Percentiles rank a stretch among this genome's conserved stretches.
Conservation (phyloP, 2,113 vertebrate species). For the Myotis yumanensis region DNA sequence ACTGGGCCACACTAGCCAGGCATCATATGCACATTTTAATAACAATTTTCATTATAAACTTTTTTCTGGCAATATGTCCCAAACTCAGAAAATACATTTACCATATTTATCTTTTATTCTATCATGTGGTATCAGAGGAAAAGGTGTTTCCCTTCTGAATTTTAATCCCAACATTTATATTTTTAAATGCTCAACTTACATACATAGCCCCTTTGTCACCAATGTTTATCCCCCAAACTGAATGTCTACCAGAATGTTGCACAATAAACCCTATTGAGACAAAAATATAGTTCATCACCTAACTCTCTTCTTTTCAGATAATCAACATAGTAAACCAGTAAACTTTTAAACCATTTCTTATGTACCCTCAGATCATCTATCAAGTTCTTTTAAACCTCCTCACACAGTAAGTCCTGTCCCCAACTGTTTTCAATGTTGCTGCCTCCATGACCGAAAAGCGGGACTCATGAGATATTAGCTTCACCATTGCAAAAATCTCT, state of each 20-base stretch:
- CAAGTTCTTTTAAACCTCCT: neutral
- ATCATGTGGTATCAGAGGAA: neutral
- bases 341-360: neutral
- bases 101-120: neutral
- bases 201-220: neutral
- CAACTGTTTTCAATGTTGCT: neutral
- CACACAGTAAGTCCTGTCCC: neutral
- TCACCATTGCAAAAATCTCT: neutral
- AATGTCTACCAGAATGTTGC: neutral
- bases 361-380: neutral
- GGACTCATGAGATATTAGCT: neutral
- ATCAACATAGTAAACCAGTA: neutral
- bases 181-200: neutral
- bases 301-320: neutral
- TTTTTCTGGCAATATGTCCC: neutral
- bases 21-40: neutral
- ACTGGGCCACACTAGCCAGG: too few relatives aligned
- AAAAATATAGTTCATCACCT: neutral
- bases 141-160: neutral
- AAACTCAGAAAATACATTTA: neutral
- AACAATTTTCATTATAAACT: neutral
- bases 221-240: neutral
- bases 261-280: neutral
- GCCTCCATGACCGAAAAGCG: neutral
- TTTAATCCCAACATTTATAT: neutral